Evolutionary conservation across 2,797 vertebrate genomes (phyloP).

Genomic region (Saxicola maurus): DNA sequence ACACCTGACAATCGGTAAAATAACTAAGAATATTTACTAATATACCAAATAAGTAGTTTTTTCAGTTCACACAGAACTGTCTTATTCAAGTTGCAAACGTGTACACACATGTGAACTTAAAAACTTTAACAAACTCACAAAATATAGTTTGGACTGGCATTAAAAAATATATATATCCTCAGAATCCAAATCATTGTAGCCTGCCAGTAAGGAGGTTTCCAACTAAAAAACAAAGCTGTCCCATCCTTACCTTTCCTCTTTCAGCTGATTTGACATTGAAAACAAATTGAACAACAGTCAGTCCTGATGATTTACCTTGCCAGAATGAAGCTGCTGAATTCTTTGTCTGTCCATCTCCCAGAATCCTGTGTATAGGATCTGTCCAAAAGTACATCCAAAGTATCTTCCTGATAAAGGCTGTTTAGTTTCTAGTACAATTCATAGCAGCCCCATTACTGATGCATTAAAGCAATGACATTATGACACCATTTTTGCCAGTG

Average conservation of each 20-base stretch:
- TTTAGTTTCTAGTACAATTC: not conserved
- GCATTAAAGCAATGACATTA: not conserved
- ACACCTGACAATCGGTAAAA: not conserved
- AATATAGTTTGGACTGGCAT: not conserved
- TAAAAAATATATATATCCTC: not conserved
- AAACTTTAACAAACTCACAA: not conserved
- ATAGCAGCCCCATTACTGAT: not conserved
- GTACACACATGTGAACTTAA: not conserved
- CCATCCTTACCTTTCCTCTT: not conserved
- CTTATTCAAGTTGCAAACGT: not conserved
- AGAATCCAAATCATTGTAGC: not conserved
- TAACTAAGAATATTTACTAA: not conserved
- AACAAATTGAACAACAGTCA: not conserved
- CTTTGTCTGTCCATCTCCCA: not conserved
- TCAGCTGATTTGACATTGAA: not conserved
- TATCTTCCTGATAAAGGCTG: not conserved
- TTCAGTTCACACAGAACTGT: not conserved
- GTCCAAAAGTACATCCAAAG: not conserved
- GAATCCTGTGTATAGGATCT: not conserved
- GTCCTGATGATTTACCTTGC: not conserved
- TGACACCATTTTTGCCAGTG: rapidly evolving
- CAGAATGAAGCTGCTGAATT: not conserved
- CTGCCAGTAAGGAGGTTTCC: not conserved
- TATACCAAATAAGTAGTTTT: not conserved
- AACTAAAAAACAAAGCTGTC: not conserved